phyloP scores from a whole-genome alignment of 2,797 vertebrate species.

The Scarus forsteni region DNA sequence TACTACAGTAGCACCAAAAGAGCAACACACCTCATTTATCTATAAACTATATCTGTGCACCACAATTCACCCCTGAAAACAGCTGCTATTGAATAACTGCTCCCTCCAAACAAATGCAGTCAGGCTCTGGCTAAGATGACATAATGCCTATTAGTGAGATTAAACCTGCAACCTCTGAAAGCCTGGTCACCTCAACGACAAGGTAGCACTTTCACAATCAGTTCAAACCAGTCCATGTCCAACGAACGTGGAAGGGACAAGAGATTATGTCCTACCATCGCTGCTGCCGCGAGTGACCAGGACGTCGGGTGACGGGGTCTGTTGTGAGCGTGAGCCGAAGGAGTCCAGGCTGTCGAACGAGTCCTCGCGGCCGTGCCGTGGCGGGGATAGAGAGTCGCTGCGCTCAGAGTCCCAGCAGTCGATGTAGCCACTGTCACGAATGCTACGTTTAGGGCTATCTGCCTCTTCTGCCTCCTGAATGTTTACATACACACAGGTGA shows the following conservation, averaged over 20 bases:
- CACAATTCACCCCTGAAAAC: slow-evolving; percentile 19
- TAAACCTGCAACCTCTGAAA: slow-evolving; percentile 11
- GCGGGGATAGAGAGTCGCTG: slow-evolving; percentile 95
- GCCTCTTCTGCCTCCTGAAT: slow-evolving; percentile 91
- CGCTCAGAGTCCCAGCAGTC: slow-evolving; percentile 99
- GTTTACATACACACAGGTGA: not conserved
- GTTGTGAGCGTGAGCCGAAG: slow-evolving; percentile 94
- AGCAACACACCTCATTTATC: slow-evolving; percentile 55
- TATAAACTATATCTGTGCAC: slow-evolving; percentile 36
- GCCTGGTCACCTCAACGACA: not conserved
- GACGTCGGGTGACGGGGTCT: slow-evolving; percentile 97
- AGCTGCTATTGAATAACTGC: slow-evolving; percentile 14
- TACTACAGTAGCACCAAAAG: slow-evolving; percentile 15
- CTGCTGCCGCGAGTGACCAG: slow-evolving; percentile 93
- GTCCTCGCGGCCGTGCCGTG: slow-evolving; percentile 94
- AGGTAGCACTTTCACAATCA: not conserved
- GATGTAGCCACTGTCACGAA: slow-evolving; percentile 97
- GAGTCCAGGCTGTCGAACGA: slow-evolving; percentile 99
- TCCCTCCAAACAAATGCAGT: slow-evolving; percentile 11
- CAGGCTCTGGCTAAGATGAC: slow-evolving; percentile 4
- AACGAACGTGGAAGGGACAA: not conserved
- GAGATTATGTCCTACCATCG: slow-evolving; percentile 86
- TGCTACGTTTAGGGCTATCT: slow-evolving; percentile 92
- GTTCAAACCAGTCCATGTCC: not conserved
- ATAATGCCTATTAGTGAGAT: slow-evolving; percentile 11